phyloP scores from a whole-genome alignment of 2,797 vertebrate species.

The Cryptoprocta ferox region DNA sequence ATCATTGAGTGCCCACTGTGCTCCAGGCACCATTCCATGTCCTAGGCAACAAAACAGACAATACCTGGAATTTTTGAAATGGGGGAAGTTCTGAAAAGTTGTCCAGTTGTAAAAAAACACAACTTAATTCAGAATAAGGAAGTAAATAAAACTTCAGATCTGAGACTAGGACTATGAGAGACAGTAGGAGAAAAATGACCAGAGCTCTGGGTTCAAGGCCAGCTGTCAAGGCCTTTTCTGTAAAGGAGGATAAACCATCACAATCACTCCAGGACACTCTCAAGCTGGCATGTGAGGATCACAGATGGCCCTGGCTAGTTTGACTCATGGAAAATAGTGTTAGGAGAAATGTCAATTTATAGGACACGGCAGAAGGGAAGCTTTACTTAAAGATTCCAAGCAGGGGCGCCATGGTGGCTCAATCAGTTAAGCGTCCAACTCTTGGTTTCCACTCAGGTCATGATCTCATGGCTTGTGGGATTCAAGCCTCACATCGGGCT shows the following conservation, averaged over 20 bases:
- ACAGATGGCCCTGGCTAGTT: background rate
- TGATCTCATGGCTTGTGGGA: too few species aligned
- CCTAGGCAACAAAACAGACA: background rate
- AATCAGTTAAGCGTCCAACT: too few species aligned
- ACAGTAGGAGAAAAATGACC: background rate
- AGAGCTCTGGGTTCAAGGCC: background rate
- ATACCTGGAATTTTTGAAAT: background rate
- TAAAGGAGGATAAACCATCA: background rate
- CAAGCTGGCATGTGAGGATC: background rate
- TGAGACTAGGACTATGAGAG: background rate
- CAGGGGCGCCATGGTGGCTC: too few species aligned
- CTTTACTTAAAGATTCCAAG: background rate
- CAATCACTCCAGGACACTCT: background rate
- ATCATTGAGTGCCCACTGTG: background rate
- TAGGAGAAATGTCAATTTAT: background rate
- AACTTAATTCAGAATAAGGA: constrained; percentile 3
- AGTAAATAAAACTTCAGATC: constrained; percentile 10
- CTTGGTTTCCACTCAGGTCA: too few species aligned
- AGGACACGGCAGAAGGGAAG: background rate
- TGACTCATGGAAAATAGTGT: background rate
- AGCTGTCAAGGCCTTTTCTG: background rate
- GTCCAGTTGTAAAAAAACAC: constrained; percentile 22
- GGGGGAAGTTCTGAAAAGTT: background rate
- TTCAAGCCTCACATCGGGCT: too few species aligned
- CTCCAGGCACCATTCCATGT: background rate